Conservation (phyloP, 2,888 invertebrate genomes). For the Sarcophaga carnaria region DNA sequence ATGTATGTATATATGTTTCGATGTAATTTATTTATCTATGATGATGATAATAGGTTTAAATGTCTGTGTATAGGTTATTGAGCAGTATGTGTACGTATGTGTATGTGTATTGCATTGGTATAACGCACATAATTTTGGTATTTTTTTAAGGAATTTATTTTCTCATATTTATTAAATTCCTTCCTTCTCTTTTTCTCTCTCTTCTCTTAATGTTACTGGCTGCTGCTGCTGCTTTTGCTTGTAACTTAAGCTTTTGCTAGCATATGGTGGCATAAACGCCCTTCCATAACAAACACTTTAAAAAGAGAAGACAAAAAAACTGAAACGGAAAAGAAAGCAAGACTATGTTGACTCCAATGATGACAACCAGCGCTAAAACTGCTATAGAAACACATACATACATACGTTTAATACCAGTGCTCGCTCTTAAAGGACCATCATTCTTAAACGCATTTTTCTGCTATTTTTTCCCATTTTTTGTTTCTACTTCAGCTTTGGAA, state of each 20-base stretch:
- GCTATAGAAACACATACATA: not conserved
- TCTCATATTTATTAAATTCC: conserved; percentile 69
- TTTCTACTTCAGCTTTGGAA: not conserved
- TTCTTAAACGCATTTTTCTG: not conserved
- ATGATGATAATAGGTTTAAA: not conserved
- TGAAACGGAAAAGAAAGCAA: not conserved
- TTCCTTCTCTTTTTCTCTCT: conserved; percentile 35
- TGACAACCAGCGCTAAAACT: conserved; percentile 25
- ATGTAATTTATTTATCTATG: no score
- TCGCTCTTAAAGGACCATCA: conserved; percentile 14
- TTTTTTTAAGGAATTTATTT: conserved; percentile 65
- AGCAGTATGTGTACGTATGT: not conserved
- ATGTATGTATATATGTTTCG: not conserved
- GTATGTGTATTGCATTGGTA: conserved; percentile 28
- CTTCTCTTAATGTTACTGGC: conserved; percentile 1
- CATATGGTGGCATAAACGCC: conserved; percentile 49
- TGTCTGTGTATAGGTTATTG: not conserved
- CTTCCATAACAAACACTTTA: conserved; percentile 52
- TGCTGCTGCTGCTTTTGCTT: not conserved
- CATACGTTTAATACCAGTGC: not conserved
- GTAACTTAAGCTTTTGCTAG: conserved; percentile 32
- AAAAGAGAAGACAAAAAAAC: not conserved
- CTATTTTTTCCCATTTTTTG: not conserved
- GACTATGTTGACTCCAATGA: not conserved
- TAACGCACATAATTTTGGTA: conserved; percentile 67